Base-by-base conservation (phyloP, 1,140 invertebrate genomes). In the Probaryconus sp. region DNA sequence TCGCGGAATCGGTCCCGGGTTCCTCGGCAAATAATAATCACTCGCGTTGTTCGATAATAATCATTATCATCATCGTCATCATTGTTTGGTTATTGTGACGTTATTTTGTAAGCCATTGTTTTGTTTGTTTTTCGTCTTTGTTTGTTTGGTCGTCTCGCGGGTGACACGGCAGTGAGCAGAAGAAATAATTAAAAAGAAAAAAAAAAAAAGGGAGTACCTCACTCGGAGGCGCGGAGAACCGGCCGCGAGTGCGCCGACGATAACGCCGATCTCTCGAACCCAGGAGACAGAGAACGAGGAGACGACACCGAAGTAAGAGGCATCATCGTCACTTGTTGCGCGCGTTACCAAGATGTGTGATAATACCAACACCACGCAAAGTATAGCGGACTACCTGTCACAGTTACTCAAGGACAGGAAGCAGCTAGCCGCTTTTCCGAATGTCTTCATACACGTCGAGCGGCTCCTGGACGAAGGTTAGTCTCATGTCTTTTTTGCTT, bases 381-480 rank as follows among this genome's bases (percentile, higher is more conserved):
- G 95, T 90, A 96, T 97, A 91, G 96, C 97, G 89, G 98, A 99
- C 90, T 99, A 99, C 92, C 92, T 99, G 91, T 97, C 98, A 88
- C 98, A 99, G 91, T 93, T 99, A 90, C 92, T 99, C 84, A 99
- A 99, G 92, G 98, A 99, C 92, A 97, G 98, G 91, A 99, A 99
- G 91, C 97, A 99, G 91, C 92, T 99, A 82, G 96, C 96, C 82
- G 97, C 97, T 85, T 98, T 99, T 90, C 98, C 98, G 74, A 99
- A 98, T 92, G 96, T 99, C 87, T 99, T 99, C 91, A 93, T 98
- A 89, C 98, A 99, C 90, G 93, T 99, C 83, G 98, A 99, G 90
- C 92, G 98, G 87, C 93, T 99, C 79, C 92, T 99, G 83, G 98
- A 99, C 87, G 98, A 99, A 95, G 98, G 98, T 99, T 93, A 92